phyloP scores from a whole-genome alignment of 2,797 vertebrate species.

The Rhynchonycteris naso region DNA sequence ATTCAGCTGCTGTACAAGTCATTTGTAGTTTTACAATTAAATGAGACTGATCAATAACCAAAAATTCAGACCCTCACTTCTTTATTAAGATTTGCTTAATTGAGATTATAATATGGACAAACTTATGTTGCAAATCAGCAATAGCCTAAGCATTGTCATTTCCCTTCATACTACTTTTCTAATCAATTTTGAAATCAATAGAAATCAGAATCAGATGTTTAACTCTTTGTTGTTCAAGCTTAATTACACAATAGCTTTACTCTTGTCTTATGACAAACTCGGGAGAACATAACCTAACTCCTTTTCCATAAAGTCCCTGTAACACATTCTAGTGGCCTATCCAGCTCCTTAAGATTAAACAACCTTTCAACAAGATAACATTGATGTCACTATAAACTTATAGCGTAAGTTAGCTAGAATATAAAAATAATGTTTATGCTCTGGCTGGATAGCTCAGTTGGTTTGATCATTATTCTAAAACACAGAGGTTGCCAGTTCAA shows the following conservation, averaged over 20 bases:
- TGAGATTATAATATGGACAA: conserved; percentile 3
- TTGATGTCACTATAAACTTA: neutral
- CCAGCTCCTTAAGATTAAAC: neutral
- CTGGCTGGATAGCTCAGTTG: too few species aligned
- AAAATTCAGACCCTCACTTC: neutral
- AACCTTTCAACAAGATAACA: neutral
- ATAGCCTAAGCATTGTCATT: neutral
- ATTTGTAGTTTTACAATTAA: conserved; percentile 35
- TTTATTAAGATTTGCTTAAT: conserved; percentile 26
- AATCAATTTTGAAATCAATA: neutral
- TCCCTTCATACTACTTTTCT: neutral
- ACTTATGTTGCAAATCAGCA: neutral
- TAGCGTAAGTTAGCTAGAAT: neutral
- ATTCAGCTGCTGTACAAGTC: neutral
- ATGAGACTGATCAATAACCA: neutral
- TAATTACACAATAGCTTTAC: neutral
- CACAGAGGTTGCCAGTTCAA: too few species aligned
- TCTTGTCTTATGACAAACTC: neutral
- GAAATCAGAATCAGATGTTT: neutral
- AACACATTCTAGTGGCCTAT: neutral
- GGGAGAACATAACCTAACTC: neutral
- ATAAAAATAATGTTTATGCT: neutral
- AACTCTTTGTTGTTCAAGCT: neutral
- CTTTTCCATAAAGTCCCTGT: neutral
- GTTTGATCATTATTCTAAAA: too few species aligned